These are phyloP conservation scores for Aelia acuminata DNA, from an alignment of 2,888 invertebrate species.

Conservation along the genomic window DNA sequence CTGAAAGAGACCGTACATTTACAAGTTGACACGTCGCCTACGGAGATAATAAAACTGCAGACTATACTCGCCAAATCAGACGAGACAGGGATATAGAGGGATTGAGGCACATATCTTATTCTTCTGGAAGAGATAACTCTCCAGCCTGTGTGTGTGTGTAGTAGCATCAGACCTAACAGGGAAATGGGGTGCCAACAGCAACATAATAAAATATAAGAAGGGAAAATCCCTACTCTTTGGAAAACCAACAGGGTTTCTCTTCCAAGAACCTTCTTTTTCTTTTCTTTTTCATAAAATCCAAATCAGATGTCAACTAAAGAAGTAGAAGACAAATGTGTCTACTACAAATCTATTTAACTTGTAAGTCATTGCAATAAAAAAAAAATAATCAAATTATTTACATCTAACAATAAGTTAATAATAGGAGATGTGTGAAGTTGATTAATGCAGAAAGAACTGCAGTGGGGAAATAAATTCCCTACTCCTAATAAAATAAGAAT, in stretches of 20 bases:
- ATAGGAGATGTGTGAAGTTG: too few species aligned
- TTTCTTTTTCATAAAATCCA: conserved; percentile 1
- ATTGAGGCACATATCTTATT: conserved; percentile 42
- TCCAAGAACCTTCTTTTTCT: neutral
- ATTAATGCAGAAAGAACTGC: too few species aligned
- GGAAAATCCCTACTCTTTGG: conserved; percentile 34
- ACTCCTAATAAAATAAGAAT: too few species aligned
- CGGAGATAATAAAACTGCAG: conserved; percentile 44
- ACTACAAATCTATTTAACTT: too few species aligned
- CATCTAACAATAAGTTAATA: too few species aligned
- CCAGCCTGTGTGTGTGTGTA: neutral
- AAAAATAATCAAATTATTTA: too few species aligned
- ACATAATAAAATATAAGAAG: conserved; percentile 47
- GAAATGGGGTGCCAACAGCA: conserved; percentile 13
- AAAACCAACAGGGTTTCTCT: neutral
- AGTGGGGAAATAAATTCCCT: too few species aligned
- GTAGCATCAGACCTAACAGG: conserved; percentile 29
- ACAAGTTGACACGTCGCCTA: conserved; percentile 38
- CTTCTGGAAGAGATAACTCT: conserved; percentile 45
- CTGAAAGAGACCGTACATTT: conserved; percentile 20
- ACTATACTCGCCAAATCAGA: conserved; percentile 19
- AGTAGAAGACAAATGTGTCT: neutral
- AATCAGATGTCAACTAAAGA: neutral
- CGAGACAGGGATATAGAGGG: conserved; percentile 44
- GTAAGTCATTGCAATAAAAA: too few species aligned